Evolutionary conservation across 1,140 invertebrate genomes (phyloP).

Genomic region (Zaprionus capensis): DNA sequence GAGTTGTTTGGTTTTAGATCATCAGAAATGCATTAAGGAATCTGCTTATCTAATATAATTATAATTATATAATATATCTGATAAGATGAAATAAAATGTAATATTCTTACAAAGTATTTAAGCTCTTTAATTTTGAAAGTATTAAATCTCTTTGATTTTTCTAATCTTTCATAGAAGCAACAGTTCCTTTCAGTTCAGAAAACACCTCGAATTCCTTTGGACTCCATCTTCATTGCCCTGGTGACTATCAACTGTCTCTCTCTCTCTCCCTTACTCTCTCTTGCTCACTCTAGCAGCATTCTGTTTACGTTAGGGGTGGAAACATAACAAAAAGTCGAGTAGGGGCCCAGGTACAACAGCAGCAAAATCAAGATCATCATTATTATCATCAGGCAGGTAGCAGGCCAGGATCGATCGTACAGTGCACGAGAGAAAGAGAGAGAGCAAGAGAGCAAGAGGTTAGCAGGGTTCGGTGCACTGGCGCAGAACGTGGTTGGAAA

Average conservation of each 20-base stretch:
- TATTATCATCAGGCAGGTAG: slow-evolving; percentile 3
- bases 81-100: not conserved
- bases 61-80: not conserved
- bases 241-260: not conserved
- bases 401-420: slow-evolving; percentile 19
- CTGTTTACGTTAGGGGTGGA: slow-evolving; percentile 68
- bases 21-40: not conserved
- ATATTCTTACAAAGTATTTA: not conserved
- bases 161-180: not conserved
- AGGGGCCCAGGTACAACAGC: slow-evolving; percentile 60
- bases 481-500: slow-evolving; percentile 78
- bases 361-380: slow-evolving; percentile 45
- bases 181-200: not conserved
- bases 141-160: not conserved
- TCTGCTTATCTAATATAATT: not conserved
- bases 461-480: slow-evolving; percentile 60
- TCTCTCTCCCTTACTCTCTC: not conserved
- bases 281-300: not conserved
- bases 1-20: not conserved
- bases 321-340: slow-evolving; percentile 38
- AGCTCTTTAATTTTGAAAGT: not conserved
- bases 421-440: slow-evolving; percentile 20
- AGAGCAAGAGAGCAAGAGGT: not conserved
- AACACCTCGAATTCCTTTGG: not conserved
- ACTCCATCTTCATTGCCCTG: not conserved